phyloP scores from a whole-genome alignment of 1,140 invertebrate genomes.

The Agrilus planipennis region DNA sequence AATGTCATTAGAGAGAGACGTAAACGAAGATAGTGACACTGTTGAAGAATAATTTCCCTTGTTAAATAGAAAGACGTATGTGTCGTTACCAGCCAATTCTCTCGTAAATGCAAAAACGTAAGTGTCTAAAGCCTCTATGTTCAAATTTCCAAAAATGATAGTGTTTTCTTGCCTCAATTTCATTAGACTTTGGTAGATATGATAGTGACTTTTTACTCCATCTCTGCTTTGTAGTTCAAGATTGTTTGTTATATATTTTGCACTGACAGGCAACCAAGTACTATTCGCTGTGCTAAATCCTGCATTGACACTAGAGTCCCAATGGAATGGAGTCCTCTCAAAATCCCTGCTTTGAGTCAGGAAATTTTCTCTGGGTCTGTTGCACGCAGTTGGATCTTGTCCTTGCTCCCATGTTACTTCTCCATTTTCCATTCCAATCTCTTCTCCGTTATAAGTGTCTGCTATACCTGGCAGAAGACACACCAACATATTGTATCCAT shows the following conservation, averaged over 20 bases:
- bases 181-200: slow-evolving; percentile 15
- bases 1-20: too few species aligned
- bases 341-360: slow-evolving; percentile 32
- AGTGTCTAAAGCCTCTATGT: slow-evolving; percentile 2
- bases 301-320: slow-evolving; percentile 47
- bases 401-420: slow-evolving; percentile 39
- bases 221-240: slow-evolving; percentile 17
- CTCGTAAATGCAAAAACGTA: slow-evolving; percentile 5
- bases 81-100: not conserved
- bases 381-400: slow-evolving; percentile 36
- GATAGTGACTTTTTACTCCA: slow-evolving; percentile 15
- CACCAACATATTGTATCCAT: slow-evolving; percentile 40
- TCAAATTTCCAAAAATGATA: not conserved
- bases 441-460: slow-evolving; percentile 61
- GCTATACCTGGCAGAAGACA: slow-evolving; percentile 49
- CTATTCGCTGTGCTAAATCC: slow-evolving; percentile 32
- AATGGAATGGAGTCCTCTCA: slow-evolving; percentile 54
- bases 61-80: not conserved
- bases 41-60: too few species aligned
- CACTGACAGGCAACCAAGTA: slow-evolving; percentile 52
- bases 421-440: slow-evolving; percentile 55
- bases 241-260: slow-evolving; percentile 46
- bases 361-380: slow-evolving; percentile 2
- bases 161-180: not conserved
- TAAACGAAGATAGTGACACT: too few species aligned